Percentiles rank a stretch among this genome's conserved stretches.
phyloP scores from a whole-genome alignment of 2,888 invertebrate species.

The Chydorus sphaericus region DNA sequence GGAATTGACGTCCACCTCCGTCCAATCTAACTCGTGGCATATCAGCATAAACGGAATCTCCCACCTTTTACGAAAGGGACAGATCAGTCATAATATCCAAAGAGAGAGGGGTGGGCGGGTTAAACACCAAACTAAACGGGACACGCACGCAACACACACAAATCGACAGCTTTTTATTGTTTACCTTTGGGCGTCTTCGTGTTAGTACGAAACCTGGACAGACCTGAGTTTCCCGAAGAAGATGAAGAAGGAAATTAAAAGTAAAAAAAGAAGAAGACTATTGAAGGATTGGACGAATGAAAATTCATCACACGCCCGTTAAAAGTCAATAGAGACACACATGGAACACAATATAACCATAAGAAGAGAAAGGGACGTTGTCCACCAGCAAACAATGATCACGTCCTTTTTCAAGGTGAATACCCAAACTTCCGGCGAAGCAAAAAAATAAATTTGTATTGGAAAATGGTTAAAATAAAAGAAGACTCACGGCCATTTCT shows the following conservation, averaged over 20 bases:
- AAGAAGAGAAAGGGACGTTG: not conserved
- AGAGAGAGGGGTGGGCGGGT: no score
- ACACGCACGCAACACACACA: not conserved
- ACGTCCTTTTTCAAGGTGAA: not conserved
- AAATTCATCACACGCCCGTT: no score
- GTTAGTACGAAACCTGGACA: constrained; percentile 1
- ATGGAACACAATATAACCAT: not conserved
- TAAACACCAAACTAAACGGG: no score
- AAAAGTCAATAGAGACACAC: no score
- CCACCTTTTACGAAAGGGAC: constrained; percentile 36
- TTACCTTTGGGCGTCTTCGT: constrained; percentile 2
- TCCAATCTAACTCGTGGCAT: constrained; percentile 53
- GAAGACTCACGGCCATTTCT: constrained; percentile 54
- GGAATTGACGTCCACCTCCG: constrained; percentile 45
- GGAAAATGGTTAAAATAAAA: not conserved
- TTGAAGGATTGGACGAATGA: no score
- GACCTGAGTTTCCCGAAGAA: not conserved
- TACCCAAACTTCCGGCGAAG: no score
- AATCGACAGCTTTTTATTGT: not conserved
- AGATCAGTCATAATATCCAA: no score
- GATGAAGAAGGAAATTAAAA: not conserved
- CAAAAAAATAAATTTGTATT: no score
- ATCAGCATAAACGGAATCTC: constrained; percentile 40
- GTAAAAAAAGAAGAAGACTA: not conserved
- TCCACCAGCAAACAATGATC: not conserved